These are phyloP conservation scores for Girardinichthys multiradiatus DNA, from an alignment of 2,113 vertebrate genomes.

Conservation along the genomic window DNA sequence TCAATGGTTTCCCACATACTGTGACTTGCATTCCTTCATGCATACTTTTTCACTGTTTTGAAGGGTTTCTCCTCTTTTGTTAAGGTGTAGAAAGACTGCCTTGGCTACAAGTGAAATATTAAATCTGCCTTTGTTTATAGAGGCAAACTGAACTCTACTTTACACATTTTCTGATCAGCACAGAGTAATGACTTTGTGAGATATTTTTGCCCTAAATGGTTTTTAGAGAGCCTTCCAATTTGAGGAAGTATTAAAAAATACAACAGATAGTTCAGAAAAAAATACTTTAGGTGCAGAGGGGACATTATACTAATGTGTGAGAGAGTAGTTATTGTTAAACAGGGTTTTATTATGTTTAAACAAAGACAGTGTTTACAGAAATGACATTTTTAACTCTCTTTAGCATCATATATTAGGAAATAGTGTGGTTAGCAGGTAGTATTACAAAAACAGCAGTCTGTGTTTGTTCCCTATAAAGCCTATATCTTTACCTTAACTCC, in stretches of 20 bases:
- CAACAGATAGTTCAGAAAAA: too few relatives aligned
- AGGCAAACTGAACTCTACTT: constrained; percentile 24
- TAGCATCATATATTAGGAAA: not conserved
- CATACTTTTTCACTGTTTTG: constrained; percentile 56
- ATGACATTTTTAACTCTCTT: not conserved
- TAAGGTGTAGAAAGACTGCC: constrained; percentile 64
- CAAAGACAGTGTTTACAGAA: not conserved
- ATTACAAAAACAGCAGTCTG: too few relatives aligned
- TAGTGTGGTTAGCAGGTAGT: too few relatives aligned
- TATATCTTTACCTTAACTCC: not conserved
- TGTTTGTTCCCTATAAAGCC: not conserved
- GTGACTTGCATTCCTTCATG: constrained; percentile 48
- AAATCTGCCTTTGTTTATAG: constrained; percentile 53
- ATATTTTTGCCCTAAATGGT: constrained; percentile 19
- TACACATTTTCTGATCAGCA: constrained; percentile 35
- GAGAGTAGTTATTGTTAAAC: not conserved
- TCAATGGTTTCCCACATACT: constrained; percentile 47
- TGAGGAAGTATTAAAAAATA: not conserved
- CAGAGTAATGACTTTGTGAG: constrained; percentile 41
- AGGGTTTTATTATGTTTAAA: not conserved
- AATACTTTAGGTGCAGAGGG: too few relatives aligned
- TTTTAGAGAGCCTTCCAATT: not conserved
- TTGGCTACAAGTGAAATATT: constrained; percentile 41
- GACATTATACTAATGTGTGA: too few relatives aligned
- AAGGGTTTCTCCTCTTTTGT: constrained; percentile 51